These are phyloP conservation scores for Nomada flava DNA, from an alignment of 2,888 invertebrate species.

Conservation along the genomic window DNA sequence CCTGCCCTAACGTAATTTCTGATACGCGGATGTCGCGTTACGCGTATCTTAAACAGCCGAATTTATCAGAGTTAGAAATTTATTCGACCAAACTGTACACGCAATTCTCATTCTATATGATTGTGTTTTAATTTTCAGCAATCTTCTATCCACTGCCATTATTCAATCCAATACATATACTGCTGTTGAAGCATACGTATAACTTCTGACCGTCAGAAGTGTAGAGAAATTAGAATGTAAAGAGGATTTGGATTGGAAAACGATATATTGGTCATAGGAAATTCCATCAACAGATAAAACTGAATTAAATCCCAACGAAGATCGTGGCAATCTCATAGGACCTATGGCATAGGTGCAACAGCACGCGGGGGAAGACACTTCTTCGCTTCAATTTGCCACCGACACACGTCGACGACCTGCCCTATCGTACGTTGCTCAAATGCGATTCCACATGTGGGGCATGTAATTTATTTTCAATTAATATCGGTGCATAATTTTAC, in stretches of 20 bases:
- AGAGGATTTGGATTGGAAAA: no score
- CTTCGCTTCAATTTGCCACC: conserved; percentile 54
- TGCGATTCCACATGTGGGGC: no score
- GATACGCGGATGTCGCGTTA: background rate
- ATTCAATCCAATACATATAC: conserved; percentile 31
- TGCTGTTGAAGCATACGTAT: conserved; percentile 20
- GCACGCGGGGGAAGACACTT: background rate
- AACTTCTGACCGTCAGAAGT: conserved; percentile 22
- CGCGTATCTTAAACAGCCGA: background rate
- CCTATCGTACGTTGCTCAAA: background rate
- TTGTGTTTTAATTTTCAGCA: conserved; percentile 8
- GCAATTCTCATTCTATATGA: no score
- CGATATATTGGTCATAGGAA: no score
- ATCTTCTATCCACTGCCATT: background rate
- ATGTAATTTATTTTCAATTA: no score
- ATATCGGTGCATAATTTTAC: no score
- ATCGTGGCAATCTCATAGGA: no score
- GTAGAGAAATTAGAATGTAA: conserved; percentile 20
- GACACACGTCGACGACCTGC: conserved; percentile 32
- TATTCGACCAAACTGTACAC: background rate
- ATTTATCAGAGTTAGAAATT: background rate
- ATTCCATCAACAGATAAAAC: no score
- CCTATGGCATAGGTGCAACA: no score
- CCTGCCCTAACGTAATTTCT: background rate
- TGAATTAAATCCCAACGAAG: no score